Conservation (phyloP, 2,888 invertebrate species). For the Apeira syringaria region DNA sequence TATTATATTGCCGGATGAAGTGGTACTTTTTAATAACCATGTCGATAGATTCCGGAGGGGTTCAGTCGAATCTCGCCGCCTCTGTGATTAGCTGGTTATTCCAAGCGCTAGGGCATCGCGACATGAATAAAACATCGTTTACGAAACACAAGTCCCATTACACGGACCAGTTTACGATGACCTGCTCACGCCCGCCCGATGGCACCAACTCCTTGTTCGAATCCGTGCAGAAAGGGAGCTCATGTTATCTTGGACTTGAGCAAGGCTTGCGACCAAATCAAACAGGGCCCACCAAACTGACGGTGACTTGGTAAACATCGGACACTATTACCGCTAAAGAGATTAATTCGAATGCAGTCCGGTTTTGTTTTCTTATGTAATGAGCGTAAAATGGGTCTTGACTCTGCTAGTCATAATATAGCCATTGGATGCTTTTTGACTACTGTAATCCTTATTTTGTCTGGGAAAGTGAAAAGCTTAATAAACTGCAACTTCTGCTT, state of each 20-base stretch:
- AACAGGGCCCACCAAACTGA: slow-evolving; percentile 55
- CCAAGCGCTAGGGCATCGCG: slow-evolving; percentile 63
- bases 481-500: too few relatives aligned
- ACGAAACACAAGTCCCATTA: slow-evolving; percentile 63
- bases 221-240: not conserved
- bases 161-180: slow-evolving; percentile 44
- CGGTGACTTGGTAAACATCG: slow-evolving; percentile 60
- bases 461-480: too few relatives aligned
- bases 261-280: slow-evolving; percentile 46
- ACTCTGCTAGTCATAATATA: too few relatives aligned
- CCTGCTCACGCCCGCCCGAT: slow-evolving; percentile 26
- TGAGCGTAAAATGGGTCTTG: slow-evolving; percentile 16
- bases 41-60: slow-evolving; percentile 35
- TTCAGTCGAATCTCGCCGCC: slow-evolving; percentile 55
- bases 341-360: slow-evolving; percentile 61
- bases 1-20: slow-evolving; percentile 56
- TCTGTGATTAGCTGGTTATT: slow-evolving; percentile 77
- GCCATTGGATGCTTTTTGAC: slow-evolving; percentile 16
- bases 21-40: slow-evolving; percentile 47
- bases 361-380: slow-evolving; percentile 25
- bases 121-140: slow-evolving; percentile 78
- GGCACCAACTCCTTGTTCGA: not conserved
- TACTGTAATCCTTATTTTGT: slow-evolving; percentile 12
- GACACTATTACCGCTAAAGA: slow-evolving; percentile 54
- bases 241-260: slow-evolving; percentile 42